Percentiles rank a stretch among this genome's conserved stretches.
These are phyloP conservation scores for Spongia lamella DNA, from an alignment of 37 sponge, comb jelly and placozoan genomes.

Conservation along the genomic window DNA sequence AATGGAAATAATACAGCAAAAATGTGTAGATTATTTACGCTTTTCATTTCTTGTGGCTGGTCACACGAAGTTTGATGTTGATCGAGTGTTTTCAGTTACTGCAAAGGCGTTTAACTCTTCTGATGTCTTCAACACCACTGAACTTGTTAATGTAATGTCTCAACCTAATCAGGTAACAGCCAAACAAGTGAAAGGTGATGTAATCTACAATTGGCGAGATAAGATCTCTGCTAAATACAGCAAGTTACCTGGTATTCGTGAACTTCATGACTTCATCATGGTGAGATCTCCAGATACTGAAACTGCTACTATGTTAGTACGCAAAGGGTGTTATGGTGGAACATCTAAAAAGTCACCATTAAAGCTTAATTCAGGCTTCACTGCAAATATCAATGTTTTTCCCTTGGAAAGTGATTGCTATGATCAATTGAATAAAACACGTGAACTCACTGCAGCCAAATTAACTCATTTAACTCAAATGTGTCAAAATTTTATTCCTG, in stretches of 20 bases:
- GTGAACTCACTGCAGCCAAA: no score
- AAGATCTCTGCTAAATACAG: constrained; percentile 22
- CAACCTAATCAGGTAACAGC: constrained; percentile 1
- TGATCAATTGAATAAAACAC: no score
- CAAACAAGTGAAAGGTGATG: constrained; percentile 5
- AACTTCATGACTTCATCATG: constrained; percentile 32
- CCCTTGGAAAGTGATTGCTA: no score
- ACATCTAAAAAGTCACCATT: not conserved
- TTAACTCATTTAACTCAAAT: no score
- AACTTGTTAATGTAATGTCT: constrained; percentile 5
- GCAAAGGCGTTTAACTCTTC: constrained; percentile 14
- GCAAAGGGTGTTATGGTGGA: constrained; percentile 16
- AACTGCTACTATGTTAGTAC: constrained; percentile 26
- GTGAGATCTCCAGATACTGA: not conserved
- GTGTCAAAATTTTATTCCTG: no score
- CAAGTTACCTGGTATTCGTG: constrained; percentile 31
- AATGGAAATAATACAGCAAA: constrained; percentile 23
- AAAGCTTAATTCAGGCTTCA: no score
- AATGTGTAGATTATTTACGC: constrained; percentile 6
- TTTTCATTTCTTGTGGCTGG: constrained; percentile 46
- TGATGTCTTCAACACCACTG: constrained; percentile 31
- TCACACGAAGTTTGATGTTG: constrained; percentile 65
- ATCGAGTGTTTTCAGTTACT: constrained; percentile 34
- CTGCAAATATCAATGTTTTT: no score
- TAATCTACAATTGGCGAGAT: constrained; percentile 14